Conservation (phyloP, 2,797 vertebrate genomes). For the Eleutherodactylus coqui region DNA sequence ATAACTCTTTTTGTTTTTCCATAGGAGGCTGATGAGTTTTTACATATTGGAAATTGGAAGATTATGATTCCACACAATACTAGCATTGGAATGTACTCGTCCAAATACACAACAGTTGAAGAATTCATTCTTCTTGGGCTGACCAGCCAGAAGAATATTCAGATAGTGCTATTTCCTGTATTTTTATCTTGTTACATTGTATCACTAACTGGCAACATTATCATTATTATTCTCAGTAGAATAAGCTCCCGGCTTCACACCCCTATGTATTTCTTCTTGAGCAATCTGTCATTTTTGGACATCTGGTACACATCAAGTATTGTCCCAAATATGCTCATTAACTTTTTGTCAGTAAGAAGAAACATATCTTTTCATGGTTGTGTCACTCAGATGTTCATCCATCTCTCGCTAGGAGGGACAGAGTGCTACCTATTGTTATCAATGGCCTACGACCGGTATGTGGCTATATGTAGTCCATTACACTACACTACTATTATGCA, state of each 20-base stretch:
- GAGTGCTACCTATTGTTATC: conserved; percentile 33
- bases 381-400: conserved; percentile 23
- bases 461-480: conserved; percentile 22
- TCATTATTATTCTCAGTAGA: conserved; percentile 36
- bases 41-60: not conserved
- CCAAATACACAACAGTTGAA: conserved; percentile 5
- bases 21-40: not conserved
- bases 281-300: conserved; percentile 42
- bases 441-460: conserved; percentile 47
- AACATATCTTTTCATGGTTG: conserved; percentile 17
- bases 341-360: conserved; percentile 8
- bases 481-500: conserved; percentile 38
- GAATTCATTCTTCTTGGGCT: conserved; percentile 53
- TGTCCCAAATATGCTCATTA: not conserved
- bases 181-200: conserved; percentile 34
- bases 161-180: conserved; percentile 21
- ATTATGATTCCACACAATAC: not conserved
- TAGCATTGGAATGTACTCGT: not conserved
- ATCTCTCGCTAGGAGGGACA: conserved; percentile 23
- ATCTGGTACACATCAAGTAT: conserved; percentile 5
- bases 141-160: not conserved
- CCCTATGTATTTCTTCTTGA: conserved; percentile 56
- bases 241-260: conserved; percentile 30
- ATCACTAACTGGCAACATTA: conserved; percentile 40
- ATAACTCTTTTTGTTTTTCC: not conserved